Evolutionary conservation across 2,888 invertebrate genomes (phyloP), one percentile per base, ranked within the genome.

Genomic region (Oeneis ivallda): DNA sequence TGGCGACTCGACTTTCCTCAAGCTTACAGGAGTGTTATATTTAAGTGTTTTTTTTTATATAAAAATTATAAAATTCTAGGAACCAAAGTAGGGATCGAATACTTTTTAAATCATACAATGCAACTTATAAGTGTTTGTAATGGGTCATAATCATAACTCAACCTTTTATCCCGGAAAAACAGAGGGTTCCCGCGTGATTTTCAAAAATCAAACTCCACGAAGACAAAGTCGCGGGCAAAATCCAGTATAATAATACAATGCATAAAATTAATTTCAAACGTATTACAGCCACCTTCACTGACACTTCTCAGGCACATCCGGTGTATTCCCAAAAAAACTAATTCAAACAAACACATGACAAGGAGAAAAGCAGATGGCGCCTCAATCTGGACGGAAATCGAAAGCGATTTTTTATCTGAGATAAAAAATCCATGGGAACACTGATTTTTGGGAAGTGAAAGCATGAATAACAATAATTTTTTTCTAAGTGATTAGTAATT

Each of bases 321-420:
- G 89, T 87, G 85, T 85, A 88, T 89, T 87, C 87, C 75, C 75
- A 72, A 85, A 88, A 88, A 87, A 85, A 79, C 72, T 74, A 76
- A 83, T 85, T 78, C 82, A 85, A 87, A 87, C 84, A 87, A 87
- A 88, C 85, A 86, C 84, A 83, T 82, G 83, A 84, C 82, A 80
- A 82, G 85, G 83, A 86, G 80, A 78, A 81, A 78, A 74, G 86
- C 92, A 92, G 89, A 90, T 92, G 91, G 91, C 89, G 89, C 89
- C 87, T 81, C 73, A 67, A 64, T 60, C 70, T 65, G 79, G 78
- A 77, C 89, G 91, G 91, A 92, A 91, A 92, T 89, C 90, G 91
- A 91, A 92, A 91, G 91, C 80, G 65, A 74, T 78, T 81, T 83
- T 84, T 77, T 79, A 74, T 82, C 79, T 74, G 76, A 73, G 77